A percentile compares a stretch with the other conserved stretches of the same genome.
Evolutionary conservation across 2,113 vertebrate genomes (phyloP).

Genomic region (Butorides virescens): DNA sequence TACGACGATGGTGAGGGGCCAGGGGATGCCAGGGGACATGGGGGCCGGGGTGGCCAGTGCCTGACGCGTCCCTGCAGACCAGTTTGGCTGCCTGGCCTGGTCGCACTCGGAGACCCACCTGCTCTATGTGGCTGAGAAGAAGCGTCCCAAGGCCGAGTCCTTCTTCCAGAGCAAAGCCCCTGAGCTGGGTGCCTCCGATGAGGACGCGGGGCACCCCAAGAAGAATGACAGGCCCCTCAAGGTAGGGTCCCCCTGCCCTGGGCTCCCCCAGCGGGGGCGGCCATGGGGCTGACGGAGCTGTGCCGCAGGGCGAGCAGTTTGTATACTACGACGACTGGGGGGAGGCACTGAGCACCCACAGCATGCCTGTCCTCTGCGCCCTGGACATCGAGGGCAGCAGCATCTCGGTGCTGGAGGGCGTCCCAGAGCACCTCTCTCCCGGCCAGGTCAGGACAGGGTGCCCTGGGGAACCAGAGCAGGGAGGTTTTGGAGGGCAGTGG

Average conservation of each 20-base stretch:
- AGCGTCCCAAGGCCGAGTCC: conserved; percentile 90
- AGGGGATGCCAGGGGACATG: not conserved
- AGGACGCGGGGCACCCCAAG: conserved; percentile 72
- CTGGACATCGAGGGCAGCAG: conserved; percentile 88
- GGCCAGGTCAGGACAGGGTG: conserved; percentile 81
- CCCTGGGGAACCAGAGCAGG: not conserved
- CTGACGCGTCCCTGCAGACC: conserved; percentile 73
- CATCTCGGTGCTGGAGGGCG: conserved; percentile 86
- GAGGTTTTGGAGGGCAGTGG: not conserved
- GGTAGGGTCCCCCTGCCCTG: not conserved
- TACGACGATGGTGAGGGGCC: conserved; percentile 85
- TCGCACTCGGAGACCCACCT: conserved; percentile 97
- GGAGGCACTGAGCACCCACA: conserved; percentile 82
- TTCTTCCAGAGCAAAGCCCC: conserved; percentile 86
- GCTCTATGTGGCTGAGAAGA: conserved; percentile 95
- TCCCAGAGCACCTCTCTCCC: conserved; percentile 88
- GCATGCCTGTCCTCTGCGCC: conserved; percentile 85
- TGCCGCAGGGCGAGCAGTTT: conserved; percentile 88
- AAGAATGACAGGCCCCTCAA: conserved; percentile 70
- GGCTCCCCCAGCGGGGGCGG: not conserved
- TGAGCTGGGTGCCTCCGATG: not conserved
- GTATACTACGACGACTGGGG: conserved; percentile 76
- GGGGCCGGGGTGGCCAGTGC: not conserved
- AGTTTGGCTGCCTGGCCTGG: conserved; percentile 96
- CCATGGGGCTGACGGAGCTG: not conserved